Percentiles rank a stretch among this genome's conserved stretches.
These are phyloP conservation scores for Melanostoma scalare DNA, from an alignment of 2,888 invertebrate species.

Conservation along the genomic window DNA sequence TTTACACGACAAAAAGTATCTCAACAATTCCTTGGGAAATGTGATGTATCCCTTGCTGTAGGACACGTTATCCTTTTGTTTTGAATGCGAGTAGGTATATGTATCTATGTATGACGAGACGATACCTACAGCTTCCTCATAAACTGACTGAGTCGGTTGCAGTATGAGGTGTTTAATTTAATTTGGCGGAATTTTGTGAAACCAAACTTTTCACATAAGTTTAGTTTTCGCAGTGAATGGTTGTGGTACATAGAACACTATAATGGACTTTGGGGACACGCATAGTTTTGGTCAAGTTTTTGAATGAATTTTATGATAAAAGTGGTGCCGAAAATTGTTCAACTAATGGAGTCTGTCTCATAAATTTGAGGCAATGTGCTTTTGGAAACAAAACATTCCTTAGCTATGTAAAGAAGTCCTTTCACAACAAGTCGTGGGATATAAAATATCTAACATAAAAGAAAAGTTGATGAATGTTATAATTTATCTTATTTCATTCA, in stretches of 20 bases:
- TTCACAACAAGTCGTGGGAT: not conserved
- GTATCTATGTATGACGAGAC: too few relatives aligned
- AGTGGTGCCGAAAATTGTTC: constrained; percentile 28
- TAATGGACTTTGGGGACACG: constrained; percentile 55
- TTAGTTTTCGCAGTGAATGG: constrained; percentile 48
- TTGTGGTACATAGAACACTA: constrained; percentile 20
- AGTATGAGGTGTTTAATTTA: constrained; percentile 61
- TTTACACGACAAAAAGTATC: constrained; percentile 65
- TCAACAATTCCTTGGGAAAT: constrained; percentile 68
- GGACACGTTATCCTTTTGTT: constrained; percentile 24
- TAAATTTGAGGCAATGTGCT: constrained; percentile 16
- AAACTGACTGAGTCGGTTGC: not conserved
- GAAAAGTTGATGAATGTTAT: too few relatives aligned
- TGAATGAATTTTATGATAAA: constrained; percentile 53
- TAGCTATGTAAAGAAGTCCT: not conserved
- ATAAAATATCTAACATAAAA: too few relatives aligned
- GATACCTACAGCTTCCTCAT: too few relatives aligned
- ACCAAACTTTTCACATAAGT: constrained; percentile 66
- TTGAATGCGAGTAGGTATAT: too few relatives aligned
- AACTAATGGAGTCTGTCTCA: constrained; percentile 43
- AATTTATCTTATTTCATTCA: too few relatives aligned
- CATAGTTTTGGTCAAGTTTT: constrained; percentile 57
- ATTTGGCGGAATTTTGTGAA: constrained; percentile 60
- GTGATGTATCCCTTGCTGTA: constrained; percentile 44
- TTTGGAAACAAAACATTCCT: constrained; percentile 27